phyloP scores from a whole-genome alignment of 2,797 vertebrate species.

The Carapus acus region DNA sequence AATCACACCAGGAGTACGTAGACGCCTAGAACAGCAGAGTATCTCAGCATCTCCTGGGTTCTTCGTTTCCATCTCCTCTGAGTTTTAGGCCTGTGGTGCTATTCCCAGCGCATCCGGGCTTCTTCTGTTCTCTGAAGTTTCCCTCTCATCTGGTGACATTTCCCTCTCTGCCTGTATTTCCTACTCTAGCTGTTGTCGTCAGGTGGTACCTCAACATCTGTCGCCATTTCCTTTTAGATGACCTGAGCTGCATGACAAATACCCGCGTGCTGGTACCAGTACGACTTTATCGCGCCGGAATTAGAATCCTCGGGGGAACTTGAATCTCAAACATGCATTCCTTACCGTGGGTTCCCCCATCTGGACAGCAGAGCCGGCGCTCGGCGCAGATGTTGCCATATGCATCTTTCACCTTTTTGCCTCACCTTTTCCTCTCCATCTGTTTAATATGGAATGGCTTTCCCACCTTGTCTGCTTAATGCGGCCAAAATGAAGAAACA shows the following conservation, averaged over 20 bases:
- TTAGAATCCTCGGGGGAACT: slow-evolving; percentile 6
- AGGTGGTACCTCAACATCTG: slow-evolving; percentile 7
- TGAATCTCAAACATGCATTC: background rate
- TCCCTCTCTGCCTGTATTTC: slow-evolving; percentile 3
- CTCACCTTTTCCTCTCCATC: background rate
- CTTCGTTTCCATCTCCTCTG: no score
- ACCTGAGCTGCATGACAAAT: background rate
- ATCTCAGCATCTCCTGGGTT: no score
- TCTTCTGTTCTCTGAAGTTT: no score
- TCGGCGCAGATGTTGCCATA: slow-evolving; percentile 7
- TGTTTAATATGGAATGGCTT: no score
- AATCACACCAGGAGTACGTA: no score
- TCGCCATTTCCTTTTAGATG: slow-evolving; percentile 12
- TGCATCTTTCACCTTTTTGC: slow-evolving; percentile 8
- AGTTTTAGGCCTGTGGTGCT: background rate
- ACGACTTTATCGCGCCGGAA: slow-evolving; percentile 23
- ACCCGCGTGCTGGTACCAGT: slow-evolving; percentile 17
- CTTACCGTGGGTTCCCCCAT: slow-evolving; percentile 20
- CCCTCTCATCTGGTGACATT: slow-evolving; percentile 5
- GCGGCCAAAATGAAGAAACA: no score
- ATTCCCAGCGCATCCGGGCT: background rate
- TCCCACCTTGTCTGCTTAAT: no score
- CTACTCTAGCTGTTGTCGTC: slow-evolving; percentile 9
- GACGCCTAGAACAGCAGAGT: no score
- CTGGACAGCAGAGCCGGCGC: slow-evolving; percentile 4